Evolutionary conservation across 1,140 invertebrate species (phyloP).

Genomic region (Ooceraea biroi): DNA sequence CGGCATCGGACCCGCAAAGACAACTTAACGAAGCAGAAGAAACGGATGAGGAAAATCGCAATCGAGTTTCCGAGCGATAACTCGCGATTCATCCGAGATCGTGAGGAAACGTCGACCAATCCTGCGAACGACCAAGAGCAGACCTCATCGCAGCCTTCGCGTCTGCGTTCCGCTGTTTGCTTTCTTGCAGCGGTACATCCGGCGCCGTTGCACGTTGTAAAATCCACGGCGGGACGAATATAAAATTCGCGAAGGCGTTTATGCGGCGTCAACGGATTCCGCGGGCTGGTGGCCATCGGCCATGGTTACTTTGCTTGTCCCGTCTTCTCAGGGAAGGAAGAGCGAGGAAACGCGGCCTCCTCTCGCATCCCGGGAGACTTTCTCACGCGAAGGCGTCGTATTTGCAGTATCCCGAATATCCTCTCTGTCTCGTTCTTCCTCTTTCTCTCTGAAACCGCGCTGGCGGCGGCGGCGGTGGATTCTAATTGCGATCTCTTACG

Average conservation of each 20-base stretch:
- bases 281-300: not conserved
- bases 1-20: slow-evolving; percentile 18
- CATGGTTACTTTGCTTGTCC: no score
- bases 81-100: slow-evolving; percentile 6
- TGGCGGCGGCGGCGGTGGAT: slow-evolving; percentile 50
- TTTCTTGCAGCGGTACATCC: slow-evolving; percentile 7
- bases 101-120: slow-evolving; percentile 36
- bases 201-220: slow-evolving; percentile 6
- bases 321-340: slow-evolving; percentile 76
- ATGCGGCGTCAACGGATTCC: slow-evolving; percentile 31
- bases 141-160: no score
- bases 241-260: slow-evolving; percentile 35
- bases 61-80: slow-evolving; percentile 42
- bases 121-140: no score
- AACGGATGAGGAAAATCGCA: slow-evolving; percentile 32
- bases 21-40: slow-evolving; percentile 5
- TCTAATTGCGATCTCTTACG: slow-evolving; percentile 78
- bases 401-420: slow-evolving; percentile 73
- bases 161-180: slow-evolving; percentile 48
- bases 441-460: not conserved
- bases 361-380: slow-evolving; percentile 64
- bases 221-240: slow-evolving; percentile 11
- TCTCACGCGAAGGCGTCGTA: slow-evolving; percentile 78
- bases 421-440: slow-evolving; percentile 11
- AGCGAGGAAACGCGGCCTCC: slow-evolving; percentile 63